phyloP scores from a whole-genome alignment of 2,113 vertebrate genomes.

The Pteruthius melanotis region DNA sequence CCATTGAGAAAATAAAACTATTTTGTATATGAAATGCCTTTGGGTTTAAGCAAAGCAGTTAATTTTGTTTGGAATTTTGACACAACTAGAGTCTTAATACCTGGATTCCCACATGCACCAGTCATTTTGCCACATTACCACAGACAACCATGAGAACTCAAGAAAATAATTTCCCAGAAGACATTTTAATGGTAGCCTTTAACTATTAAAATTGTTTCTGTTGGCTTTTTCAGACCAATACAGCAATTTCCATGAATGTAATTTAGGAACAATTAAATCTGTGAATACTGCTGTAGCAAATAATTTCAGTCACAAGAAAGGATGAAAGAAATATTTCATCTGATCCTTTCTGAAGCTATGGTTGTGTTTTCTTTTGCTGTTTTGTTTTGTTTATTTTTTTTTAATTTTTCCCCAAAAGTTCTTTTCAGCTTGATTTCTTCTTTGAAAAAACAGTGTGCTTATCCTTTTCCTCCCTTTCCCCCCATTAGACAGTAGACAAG shows the following conservation, averaged over 20 bases:
- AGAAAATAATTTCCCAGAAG: not conserved
- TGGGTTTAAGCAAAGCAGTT: not conserved
- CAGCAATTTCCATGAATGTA: not conserved
- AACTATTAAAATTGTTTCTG: not conserved
- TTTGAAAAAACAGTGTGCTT: not conserved
- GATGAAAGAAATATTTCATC: not conserved
- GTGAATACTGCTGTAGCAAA: not conserved
- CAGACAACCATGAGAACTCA: not conserved
- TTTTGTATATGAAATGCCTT: not conserved
- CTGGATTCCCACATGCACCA: not conserved
- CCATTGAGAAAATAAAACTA: not conserved
- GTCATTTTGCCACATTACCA: not conserved
- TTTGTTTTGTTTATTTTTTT: too few species aligned
- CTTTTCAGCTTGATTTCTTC: not conserved
- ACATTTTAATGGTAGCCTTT: not conserved
- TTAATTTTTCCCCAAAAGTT: fast-evolving
- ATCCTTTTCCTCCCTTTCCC: not conserved
- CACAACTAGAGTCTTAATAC: not conserved
- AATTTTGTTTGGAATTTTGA: not conserved
- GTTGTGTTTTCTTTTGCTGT: not conserved
- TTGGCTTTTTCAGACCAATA: not conserved
- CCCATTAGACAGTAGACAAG: not conserved
- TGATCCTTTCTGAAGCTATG: not conserved
- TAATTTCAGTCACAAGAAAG: not conserved
- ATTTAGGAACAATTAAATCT: conserved; percentile 14